Evolutionary conservation across 2,797 vertebrate species (phyloP), one percentile per base, ranked within the genome.

Genomic region (Centropyge bicolor): DNA sequence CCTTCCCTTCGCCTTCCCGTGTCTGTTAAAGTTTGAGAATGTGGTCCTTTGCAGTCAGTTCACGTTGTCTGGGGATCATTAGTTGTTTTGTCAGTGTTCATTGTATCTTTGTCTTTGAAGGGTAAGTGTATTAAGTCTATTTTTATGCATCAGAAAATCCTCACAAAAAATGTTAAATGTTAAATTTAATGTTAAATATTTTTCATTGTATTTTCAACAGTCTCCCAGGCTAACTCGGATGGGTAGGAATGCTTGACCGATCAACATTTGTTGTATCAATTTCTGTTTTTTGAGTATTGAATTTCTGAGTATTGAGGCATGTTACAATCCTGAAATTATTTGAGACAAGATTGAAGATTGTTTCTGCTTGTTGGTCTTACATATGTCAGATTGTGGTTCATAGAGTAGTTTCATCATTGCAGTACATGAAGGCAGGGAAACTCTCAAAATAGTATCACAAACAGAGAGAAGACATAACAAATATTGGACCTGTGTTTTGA

Each of bases 51-150:
- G 45, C 83, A 75, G 81, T 90, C 70, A 52, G 77, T 64, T 76
- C 48, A 66, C 56, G 49, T 84, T 81, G 78, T 82, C 62, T 41
- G 0, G 20, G 62, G 74, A 82, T 60, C 63, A 40, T 78, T 86
- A 79, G 81, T 82, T 54, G 85, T 89, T 85, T 84, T 87, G 71
- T 88, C 85, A 81, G 45, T 80, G 66, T 70, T 84, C 80, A 40
- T n/a, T 86, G 46, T 85, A 40, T 74, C 70, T 81, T 84, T 89
- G 82, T 88, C 79, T 83, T 82, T 76, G 56, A 81, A 64, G 59
- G 90, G 90, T 91, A 92, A 91, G 90, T 92, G 43, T 72, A 24
- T 57, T 49, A 38, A 78, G 57, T 86, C 35, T 48, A 45, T 55
- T 51, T 63, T 63, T 56, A 8, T 63, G 35, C 31, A 56, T 67